Percentiles rank a stretch among this genome's conserved stretches.
Evolutionary conservation across 2,113 vertebrate species (phyloP).

Genomic region (Ciconia stormi): DNA sequence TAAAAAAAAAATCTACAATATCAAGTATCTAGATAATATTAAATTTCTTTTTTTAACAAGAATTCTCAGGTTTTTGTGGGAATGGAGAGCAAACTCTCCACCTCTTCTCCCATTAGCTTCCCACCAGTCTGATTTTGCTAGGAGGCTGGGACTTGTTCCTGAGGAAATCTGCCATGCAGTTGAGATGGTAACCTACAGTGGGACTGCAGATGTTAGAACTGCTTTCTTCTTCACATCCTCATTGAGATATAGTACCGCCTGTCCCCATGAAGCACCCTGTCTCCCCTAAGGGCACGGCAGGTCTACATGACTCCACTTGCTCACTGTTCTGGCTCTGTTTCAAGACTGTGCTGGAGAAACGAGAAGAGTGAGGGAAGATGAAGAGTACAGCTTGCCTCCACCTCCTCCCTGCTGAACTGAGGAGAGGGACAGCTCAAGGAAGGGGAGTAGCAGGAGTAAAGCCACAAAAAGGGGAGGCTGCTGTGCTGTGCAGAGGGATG

Average conservation of each 20-base stretch:
- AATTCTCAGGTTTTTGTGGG: background rate
- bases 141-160: background rate
- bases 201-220: background rate
- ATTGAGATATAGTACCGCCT: background rate
- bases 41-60: background rate
- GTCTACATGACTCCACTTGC: rapidly evolving
- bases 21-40: background rate
- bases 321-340: background rate
- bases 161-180: background rate
- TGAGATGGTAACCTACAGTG: background rate
- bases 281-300: background rate
- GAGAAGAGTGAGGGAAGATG: background rate
- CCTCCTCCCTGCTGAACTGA: background rate
- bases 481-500: background rate
- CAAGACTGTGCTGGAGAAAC: background rate
- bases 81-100: background rate
- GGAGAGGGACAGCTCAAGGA: background rate
- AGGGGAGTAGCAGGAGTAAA: background rate
- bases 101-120: background rate
- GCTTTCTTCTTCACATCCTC: background rate
- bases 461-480: background rate
- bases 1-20: background rate
- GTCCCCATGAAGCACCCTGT: background rate
- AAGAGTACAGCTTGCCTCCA: background rate
- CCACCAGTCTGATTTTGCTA: background rate